phyloP scores from a whole-genome alignment of 2,797 vertebrate species.

The Epinephelus malabaricus region DNA sequence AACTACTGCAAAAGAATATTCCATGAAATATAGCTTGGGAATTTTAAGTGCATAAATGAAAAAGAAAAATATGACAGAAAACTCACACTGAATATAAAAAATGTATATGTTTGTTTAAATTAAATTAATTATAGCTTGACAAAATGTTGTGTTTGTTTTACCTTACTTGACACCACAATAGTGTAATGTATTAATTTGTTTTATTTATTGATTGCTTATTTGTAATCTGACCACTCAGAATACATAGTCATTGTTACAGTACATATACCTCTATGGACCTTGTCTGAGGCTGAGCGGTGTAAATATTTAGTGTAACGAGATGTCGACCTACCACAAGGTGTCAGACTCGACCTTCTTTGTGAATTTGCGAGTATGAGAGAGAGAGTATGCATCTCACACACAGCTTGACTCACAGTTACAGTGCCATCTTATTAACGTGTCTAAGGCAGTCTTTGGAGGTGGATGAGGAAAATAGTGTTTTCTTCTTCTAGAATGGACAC shows the following conservation, averaged over 20 bases:
- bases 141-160: not conserved
- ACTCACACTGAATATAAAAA: no score
- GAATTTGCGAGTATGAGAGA: not conserved
- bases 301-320: slow-evolving; percentile 19
- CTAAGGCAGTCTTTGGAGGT: slow-evolving; percentile 8
- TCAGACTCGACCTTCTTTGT: slow-evolving; percentile 72
- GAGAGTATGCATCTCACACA: not conserved
- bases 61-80: no score
- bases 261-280: not conserved
- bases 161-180: not conserved
- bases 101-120: no score
- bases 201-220: not conserved
- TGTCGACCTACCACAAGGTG: slow-evolving; percentile 81
- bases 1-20: not conserved
- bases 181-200: not conserved
- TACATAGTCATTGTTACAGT: not conserved
- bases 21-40: not conserved
- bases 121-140: not conserved
- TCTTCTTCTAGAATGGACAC: slow-evolving; percentile 9
- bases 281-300: not conserved
- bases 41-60: not conserved
- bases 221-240: not conserved
- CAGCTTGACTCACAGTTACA: slow-evolving; percentile 16
- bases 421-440: slow-evolving; percentile 33
- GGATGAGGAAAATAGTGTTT: slow-evolving; percentile 6